Evolutionary conservation across 2,113 vertebrate species (phyloP), one percentile per base, ranked within the genome.

Genomic region (Oncorhynchus mykiss): DNA sequence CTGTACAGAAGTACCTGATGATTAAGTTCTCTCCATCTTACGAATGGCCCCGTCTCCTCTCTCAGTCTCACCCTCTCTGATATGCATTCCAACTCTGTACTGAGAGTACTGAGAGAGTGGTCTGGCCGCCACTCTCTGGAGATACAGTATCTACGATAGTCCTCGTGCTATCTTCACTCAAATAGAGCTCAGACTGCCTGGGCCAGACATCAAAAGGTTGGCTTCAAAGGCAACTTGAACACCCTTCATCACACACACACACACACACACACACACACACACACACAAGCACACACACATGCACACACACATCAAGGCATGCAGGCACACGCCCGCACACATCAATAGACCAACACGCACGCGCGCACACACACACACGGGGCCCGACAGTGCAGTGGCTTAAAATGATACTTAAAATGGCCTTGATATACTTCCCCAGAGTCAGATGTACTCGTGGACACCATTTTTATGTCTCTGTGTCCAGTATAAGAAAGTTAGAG

Each of bases 171-270:
- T 66, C 66, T 67, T 16, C 60, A 27, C 71, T 71, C 73, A 81
- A 0, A 31, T 73, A 48, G 69, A 16, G 34, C 71, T 71, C 68
- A 3, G 31, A 6, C 31, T 14, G 14, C 1, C 67, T 3, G 18
- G 6, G 45, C 25, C 68, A 71, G 73, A 80, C 83, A 81, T 88
- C 84, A 85, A 86, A 87, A 8, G 22, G 14, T 25, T 31, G 27
- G 60, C 79, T 85, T 87, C 80, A 89, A 84, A 87, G 81, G 76
- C 75, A 34, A 64, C 49, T 29, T 66, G 65, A 82, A 70, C 48
- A 73, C 72, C 79, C 75, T 85, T 86, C 76, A 83, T 80, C 76
- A 67, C 39, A 34, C 31, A 34, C 11, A 8, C 24, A 29, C 22
- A 66, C 45, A 25, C 62, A 1, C 48, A 34, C 11, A 8, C 24